Base-by-base conservation (phyloP, 2,797 vertebrate genomes). In the Lindbergichthys nudifrons region DNA sequence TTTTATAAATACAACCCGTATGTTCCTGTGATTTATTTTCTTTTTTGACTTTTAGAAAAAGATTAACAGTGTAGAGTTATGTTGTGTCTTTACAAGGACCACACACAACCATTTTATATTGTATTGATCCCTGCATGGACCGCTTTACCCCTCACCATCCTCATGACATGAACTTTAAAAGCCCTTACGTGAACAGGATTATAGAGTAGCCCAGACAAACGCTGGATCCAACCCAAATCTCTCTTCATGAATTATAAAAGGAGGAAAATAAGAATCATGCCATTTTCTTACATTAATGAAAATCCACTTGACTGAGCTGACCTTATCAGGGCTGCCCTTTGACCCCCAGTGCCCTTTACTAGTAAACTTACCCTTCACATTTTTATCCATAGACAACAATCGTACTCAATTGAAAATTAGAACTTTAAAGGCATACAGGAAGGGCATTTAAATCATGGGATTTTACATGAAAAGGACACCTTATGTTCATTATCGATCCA, bases 301-400 rank as follows among this genome's bases (percentile, higher is more conserved):
- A 70, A 73, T 63, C 2, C 10, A 41, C 30, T 70, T 47, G 41
- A 63, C 53, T 19, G n/a, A 32, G 8, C 11, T 63, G 66, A 82
- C 59, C 45, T 68, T 14, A 62, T 80, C 63, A 69, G 36, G 58
- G 46, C 30, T 70, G 58, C 75, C 62, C 52, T 73, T 81, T 83
- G 69, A 82, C 54, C 72, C 13, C 19, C 4, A 16, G 10, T 32
- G 57, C 46, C 65, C 60, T 71, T 73, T 52, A 16, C 21, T 48
- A 68, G 57, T 43, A 53, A 64, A 81, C 51, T 56, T 46, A 45
- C n/a, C 30, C 15, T 9, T 56, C 15, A 66, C 15, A 1, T 46
- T 39, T 53, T 18, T 46, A 30, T 61, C n/a, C 46, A 15, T 9
- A 56, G 43, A 45, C 18, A 12, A n/a, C 19, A 75, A 59, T 64